phyloP scores from a whole-genome alignment of 2,888 invertebrate genomes.

The Tenthredo mesomela region DNA sequence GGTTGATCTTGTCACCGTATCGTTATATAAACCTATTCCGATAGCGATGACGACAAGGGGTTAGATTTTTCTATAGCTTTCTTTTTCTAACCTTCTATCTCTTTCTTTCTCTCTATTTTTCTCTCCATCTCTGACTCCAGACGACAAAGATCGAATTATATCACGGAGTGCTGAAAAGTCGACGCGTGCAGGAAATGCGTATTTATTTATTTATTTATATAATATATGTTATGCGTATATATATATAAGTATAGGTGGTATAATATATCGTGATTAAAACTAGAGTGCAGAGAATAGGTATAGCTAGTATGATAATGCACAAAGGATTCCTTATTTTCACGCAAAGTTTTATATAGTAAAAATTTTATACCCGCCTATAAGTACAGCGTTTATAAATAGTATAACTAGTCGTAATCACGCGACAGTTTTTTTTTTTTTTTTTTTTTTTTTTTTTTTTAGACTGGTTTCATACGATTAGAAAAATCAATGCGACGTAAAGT shows the following conservation, averaged over 20 bases:
- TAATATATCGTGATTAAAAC: not conserved
- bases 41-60: slow-evolving; percentile 62
- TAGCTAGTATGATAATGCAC: not conserved
- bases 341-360: not conserved
- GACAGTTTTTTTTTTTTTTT: no score
- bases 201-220: not conserved
- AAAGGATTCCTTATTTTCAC: slow-evolving; percentile 25
- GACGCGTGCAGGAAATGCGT: not conserved
- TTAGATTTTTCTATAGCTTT: slow-evolving; percentile 37
- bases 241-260: not conserved
- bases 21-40: slow-evolving; percentile 68
- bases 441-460: no score
- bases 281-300: not conserved
- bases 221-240: not conserved
- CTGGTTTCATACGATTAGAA: not conserved
- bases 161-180: slow-evolving; percentile 60
- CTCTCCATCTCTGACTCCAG: slow-evolving; percentile 51
- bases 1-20: slow-evolving; percentile 61
- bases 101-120: slow-evolving; percentile 49
- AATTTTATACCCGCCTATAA: not conserved
- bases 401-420: slow-evolving; percentile 5
- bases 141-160: slow-evolving; percentile 70
- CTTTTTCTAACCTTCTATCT: slow-evolving; percentile 49
- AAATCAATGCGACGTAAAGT: slow-evolving; percentile 3
- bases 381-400: not conserved